Conservation (phyloP, 2,113 vertebrate species). For the Leptobrachium leishanense region DNA sequence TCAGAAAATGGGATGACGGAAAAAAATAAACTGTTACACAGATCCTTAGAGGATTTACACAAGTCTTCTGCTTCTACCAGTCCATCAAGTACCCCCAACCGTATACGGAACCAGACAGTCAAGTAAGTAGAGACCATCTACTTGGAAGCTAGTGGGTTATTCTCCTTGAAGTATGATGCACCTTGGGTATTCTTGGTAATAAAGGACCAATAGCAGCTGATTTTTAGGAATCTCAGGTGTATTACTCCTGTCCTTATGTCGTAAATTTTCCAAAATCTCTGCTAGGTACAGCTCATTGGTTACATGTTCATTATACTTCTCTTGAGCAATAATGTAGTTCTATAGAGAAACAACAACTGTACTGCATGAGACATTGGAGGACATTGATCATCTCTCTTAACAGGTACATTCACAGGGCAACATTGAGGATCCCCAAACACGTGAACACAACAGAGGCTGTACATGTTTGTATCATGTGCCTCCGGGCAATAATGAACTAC, state of each 20-base stretch:
- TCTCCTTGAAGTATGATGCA: no score
- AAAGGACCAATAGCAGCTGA: no score
- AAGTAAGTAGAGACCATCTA: conserved; percentile 66
- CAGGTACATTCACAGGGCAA: conserved; percentile 79
- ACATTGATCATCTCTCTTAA: neutral
- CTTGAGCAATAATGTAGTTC: no score
- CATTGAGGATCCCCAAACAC: conserved; percentile 73
- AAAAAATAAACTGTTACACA: conserved; percentile 69
- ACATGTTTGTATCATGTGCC: conserved; percentile 94
- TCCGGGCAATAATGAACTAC: conserved; percentile 98
- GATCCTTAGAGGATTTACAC: conserved; percentile 79
- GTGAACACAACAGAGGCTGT: conserved; percentile 88
- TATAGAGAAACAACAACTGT: no score
- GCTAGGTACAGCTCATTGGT: no score
- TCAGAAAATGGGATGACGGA: conserved; percentile 69
- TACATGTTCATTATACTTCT: no score
- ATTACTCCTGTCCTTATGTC: no score
- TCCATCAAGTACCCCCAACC: conserved; percentile 67
- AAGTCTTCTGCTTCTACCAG: conserved; percentile 66
- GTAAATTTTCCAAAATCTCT: no score
- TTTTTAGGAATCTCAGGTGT: no score
- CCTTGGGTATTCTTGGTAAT: no score
- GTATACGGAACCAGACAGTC: conserved; percentile 71
- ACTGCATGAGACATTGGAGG: neutral
- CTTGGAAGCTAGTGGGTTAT: no score